phyloP scores from a whole-genome alignment of 35 echinoderm and acorn worm species.

The Apostichopus japonicus region DNA sequence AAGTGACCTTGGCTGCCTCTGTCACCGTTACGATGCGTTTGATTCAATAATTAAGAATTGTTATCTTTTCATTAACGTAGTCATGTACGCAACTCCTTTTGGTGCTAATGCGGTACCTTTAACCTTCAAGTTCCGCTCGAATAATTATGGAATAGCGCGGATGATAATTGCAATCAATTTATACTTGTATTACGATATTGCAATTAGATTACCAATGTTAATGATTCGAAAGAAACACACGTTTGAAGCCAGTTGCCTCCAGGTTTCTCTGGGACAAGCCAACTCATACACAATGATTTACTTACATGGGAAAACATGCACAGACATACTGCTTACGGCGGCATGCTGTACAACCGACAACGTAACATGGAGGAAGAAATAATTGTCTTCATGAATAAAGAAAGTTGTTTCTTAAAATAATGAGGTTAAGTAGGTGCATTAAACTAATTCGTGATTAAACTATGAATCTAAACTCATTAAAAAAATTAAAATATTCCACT shows the following conservation, averaged over 20 bases:
- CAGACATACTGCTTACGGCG: constrained; percentile 20
- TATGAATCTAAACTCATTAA: no score
- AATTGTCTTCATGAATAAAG: background rate
- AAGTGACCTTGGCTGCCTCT: no score
- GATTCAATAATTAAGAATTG: background rate
- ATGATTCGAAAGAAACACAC: constrained; percentile 15
- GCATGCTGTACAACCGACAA: background rate
- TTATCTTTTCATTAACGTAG: background rate
- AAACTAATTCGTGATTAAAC: background rate
- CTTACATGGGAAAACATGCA: constrained; percentile 4
- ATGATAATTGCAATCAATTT: constrained; percentile 44
- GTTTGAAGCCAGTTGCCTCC: constrained; percentile 1
- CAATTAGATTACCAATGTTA: constrained; percentile 34
- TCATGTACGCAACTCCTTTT: background rate
- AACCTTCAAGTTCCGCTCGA: constrained; percentile 36
- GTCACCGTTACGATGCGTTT: no score
- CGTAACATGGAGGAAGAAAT: background rate
- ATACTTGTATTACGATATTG: constrained; percentile 1
- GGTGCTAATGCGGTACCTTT: background rate
- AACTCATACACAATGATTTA: background rate
- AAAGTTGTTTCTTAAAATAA: background rate
- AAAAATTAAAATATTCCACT: no score
- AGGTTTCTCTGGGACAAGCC: background rate
- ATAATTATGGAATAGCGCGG: background rate
- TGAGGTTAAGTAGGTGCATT: constrained; percentile 8